Evolutionary conservation across 2,888 invertebrate species (phyloP), one percentile per base, ranked within the genome.

Genomic region (Minunthozetes semirufus): DNA sequence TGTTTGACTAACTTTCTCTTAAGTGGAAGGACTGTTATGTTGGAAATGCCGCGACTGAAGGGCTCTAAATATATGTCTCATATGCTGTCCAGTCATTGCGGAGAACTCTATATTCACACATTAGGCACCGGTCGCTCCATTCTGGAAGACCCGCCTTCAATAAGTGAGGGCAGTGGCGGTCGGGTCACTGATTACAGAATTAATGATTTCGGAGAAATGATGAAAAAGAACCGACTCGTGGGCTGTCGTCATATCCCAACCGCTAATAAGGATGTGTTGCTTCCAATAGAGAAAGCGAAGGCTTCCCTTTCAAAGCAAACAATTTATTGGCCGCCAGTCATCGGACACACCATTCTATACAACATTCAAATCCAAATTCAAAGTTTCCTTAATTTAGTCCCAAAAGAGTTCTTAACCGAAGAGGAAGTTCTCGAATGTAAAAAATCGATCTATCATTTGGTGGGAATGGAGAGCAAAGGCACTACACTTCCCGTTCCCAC

Each of bases 1-100:
- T 99, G 98, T 82, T 86, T 99, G 72, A 98, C 97, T 68, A 96
- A 96, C 84, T 99, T 99, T 84, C 85, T 99, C n/a, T 86, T 97
- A 0, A 93, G 92, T 81, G 97, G 85, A 76, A 80, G 84, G 42
- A 82, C 83, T 8, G 85, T 85, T 4, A 84, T 84, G 86, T 84
- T 97, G 71, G 96, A 97, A 85, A 92, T 94, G 87, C 92, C 84
- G 0, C 81, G 84, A 22, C 93, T 92, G 84, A 81, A 82, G 17
- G 82, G 82, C 2, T 78, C 91, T 0, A 91, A 94, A 82, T 89
- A 93, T 0, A 91, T 94, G 33, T 94, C 94, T 0, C 97, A 97
- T 84, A 88, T 97, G 81, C 82, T 98, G 72, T 92, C 94, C 0
- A 92, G 94, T 13, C 95, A 97, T 80, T 95, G 94, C 0, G 95